Evolutionary conservation across 2,888 invertebrate genomes (phyloP), one percentile per base, ranked within the genome.

Genomic region (Griposia aprilina): DNA sequence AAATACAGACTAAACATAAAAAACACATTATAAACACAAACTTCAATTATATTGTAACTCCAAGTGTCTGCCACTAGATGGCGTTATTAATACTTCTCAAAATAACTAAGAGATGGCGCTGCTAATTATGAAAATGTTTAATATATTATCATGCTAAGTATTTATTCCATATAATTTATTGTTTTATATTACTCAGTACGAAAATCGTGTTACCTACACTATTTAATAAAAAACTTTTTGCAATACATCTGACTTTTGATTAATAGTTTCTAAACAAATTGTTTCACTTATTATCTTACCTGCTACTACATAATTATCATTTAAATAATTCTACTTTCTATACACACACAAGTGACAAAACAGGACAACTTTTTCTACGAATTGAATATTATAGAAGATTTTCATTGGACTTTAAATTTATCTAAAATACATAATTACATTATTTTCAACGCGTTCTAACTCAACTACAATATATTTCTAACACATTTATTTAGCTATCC

Each of bases 31-130:
- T n/a, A n/a, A n/a, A n/a, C n/a, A n/a, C n/a, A n/a, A n/a, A n/a
- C n/a, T n/a, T n/a, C 15, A 7, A 36, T 36, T 1, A 23, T 0
- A 17, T 55, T 45, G 23, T 52, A 67, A 20, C 15, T 45, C 48
- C n/a, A 13, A 15, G 52, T 62, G 11, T 17, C 30, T 36, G 59
- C 57, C 79, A 59, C 63, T 68, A 80, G 74, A 74, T 80, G 57
- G 63, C 57, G 68, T 26, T 66, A 57, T 50, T 62, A 74, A 71
- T 63, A 63, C 15, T 73, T 50, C 6, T 23, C 48, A 20, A 30
- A 20, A 15, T n/a, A 20, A n/a, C 1, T 0, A 30, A 15, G n/a
- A 74, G 74, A 55, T 55, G 45, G 74, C 62, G 52, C 52, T 52
- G 68, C 15, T 8, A 6, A 15, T 30, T 26, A 26, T 26, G 20